These are phyloP conservation scores for Cherax quadricarinatus DNA, from an alignment of 1,140 invertebrate species.

Conservation along the genomic window DNA sequence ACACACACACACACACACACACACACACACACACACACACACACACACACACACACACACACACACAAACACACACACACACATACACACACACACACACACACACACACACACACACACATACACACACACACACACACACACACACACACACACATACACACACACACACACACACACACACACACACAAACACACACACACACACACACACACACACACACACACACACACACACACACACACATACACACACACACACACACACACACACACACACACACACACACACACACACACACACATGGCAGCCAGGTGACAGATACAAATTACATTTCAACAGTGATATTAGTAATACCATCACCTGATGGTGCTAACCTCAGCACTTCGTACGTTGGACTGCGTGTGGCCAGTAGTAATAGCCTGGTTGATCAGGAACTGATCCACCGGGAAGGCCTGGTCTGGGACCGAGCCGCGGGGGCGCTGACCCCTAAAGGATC, in stretches of 20 bases:
- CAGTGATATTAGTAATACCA: no score
- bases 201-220: no score
- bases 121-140: background rate
- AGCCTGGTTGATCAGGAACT: no score
- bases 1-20: background rate
- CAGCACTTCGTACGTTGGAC: no score
- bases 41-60: background rate
- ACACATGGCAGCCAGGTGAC: no score
- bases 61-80: constrained; percentile 1
- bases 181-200: background rate
- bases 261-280: background rate
- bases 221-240: no score
- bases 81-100: constrained; percentile 1
- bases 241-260: background rate
- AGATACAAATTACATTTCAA: no score
- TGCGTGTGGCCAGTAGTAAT: no score
- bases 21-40: background rate
- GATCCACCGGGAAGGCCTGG: no score
- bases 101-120: background rate
- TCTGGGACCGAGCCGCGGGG: no score
- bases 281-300: background rate
- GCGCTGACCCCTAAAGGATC: no score
- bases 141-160: background rate
- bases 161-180: background rate
- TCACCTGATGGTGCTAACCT: no score